These are phyloP conservation scores for Pseudorhiza aurosa DNA, from an alignment of 30 jellyfish, hydroid and myxozoan species.

Conservation along the genomic window DNA sequence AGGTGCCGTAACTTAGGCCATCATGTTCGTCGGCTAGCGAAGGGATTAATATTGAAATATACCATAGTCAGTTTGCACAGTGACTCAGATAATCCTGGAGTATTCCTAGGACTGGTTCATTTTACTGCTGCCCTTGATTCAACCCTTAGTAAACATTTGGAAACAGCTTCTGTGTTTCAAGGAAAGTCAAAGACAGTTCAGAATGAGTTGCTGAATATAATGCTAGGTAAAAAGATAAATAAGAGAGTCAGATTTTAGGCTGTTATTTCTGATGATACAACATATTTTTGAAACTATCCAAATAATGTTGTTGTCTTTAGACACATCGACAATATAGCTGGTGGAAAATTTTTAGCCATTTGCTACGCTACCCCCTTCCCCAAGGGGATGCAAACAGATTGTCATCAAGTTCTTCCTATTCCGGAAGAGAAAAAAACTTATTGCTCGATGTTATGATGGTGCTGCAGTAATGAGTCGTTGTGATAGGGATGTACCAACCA, in stretches of 20 bases:
- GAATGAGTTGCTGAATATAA: slow-evolving; percentile 52
- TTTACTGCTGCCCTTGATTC: slow-evolving; percentile 56
- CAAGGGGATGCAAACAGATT: slow-evolving; percentile 31
- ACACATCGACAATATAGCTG: slow-evolving; percentile 3
- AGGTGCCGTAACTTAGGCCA: too few relatives aligned
- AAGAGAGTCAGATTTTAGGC: too few relatives aligned
- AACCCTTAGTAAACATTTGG: slow-evolving; percentile 27
- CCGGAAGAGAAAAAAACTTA: slow-evolving; percentile 9
- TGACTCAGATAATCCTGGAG: slow-evolving; percentile 70
- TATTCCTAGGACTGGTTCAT: slow-evolving; percentile 41
- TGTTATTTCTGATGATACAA: slow-evolving; percentile 62
- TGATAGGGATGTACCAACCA: slow-evolving; percentile 29
- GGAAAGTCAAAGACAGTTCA: slow-evolving; percentile 64
- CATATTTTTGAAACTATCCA: slow-evolving; percentile 43
- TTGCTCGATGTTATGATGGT: slow-evolving; percentile 53
- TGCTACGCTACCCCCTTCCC: slow-evolving; percentile 1
- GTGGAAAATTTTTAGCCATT: slow-evolving; percentile 57
- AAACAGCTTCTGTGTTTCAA: slow-evolving; percentile 34
- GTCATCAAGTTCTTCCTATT: slow-evolving; percentile 31
- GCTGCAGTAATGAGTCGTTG: slow-evolving; percentile 42
- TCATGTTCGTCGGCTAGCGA: too few relatives aligned
- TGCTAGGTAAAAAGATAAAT: slow-evolving; percentile 30
- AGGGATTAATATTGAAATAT: too few relatives aligned
- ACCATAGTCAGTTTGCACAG: too few relatives aligned
- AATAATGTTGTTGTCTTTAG: slow-evolving; percentile 69